Evolutionary conservation across 2,888 invertebrate species (phyloP), one percentile per base, ranked within the genome.

Genomic region (Meganola albula): DNA sequence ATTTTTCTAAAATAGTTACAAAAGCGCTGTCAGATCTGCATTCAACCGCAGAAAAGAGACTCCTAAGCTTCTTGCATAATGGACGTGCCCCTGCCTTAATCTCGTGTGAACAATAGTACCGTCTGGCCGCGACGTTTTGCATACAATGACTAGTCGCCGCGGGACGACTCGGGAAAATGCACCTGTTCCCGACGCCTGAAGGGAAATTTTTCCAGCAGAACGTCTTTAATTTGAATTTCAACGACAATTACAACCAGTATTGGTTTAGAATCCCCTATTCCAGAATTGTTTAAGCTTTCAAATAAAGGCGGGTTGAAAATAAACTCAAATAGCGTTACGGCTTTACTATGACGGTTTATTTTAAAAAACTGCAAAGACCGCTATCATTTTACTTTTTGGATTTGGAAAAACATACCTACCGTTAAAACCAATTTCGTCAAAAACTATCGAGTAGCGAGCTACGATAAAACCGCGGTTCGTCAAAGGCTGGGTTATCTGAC

Each of bases 111-210:
- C 83, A 84, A 84, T 83, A 67, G 64, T 48, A 58, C 39, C 55
- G 71, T 66, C 77, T 79, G 80, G 67, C 55, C 64, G 64, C 63
- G 79, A 80, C 78, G 74, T 72, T 79, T 78, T 77, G 77, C 79
- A 80, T 83, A 83, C 79, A 82, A 80, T 78, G 74, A 72, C 70
- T 65, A 62, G 63, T 53, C 58, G 62, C 61, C 63, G 61, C 58
- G 63, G 57, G 56, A 44, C 54, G 50, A 55, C 48, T 31, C 36
- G 34, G 38, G 44, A 55, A 63, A 71, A 70, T 63, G 67, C 65
- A 53, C 62, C 63, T 56, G 64, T 53, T 59, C 58, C 48, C 36
- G 45, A 42, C 48, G 31, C 24, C 21, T 27, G 32, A 35, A 31
- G 36, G 30, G 40, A 27, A 20, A 22, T 43, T 50, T 48, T 53